Conservation (phyloP, 2,888 invertebrate species). For the Amblyjoppa fuscipennis region DNA sequence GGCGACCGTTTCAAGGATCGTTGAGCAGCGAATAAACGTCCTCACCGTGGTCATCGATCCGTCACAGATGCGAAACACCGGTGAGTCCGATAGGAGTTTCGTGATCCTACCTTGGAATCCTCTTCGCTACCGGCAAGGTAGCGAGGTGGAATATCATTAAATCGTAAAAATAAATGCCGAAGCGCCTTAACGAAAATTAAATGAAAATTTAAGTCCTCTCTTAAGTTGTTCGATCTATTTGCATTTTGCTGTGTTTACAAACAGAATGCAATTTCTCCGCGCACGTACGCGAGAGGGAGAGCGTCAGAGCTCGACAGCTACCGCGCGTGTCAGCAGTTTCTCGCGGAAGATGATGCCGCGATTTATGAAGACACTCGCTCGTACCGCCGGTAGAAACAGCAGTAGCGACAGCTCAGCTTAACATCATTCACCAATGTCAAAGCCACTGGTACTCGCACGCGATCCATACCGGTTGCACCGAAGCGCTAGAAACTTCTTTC, state of each 20-base stretch:
- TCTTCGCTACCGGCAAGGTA: not conserved
- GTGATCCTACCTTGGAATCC: not conserved
- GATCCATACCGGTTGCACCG: not conserved
- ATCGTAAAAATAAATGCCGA: not conserved
- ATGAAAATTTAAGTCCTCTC: not conserved
- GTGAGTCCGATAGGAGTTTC: conserved; percentile 45
- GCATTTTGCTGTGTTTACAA: conserved; percentile 38
- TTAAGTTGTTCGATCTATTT: not conserved
- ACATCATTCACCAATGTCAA: conserved; percentile 36
- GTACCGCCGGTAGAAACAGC: not conserved
- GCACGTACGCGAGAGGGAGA: not conserved
- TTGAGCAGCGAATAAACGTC: conserved; percentile 26
- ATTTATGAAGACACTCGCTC: conserved; percentile 13
- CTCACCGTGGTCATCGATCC: not conserved
- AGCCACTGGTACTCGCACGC: conserved; percentile 38
- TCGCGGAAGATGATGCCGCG: conserved; percentile 17
- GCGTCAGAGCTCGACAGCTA: not conserved
- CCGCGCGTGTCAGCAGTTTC: conserved; percentile 14
- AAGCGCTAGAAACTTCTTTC: not conserved
- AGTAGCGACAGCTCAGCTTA: conserved; percentile 14
- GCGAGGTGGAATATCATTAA: not conserved
- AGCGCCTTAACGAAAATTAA: not conserved
- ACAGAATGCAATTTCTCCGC: conserved; percentile 10
- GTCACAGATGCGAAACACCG: conserved; percentile 47
- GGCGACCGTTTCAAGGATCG: conserved; percentile 21